Conservation (phyloP, 53 echinoderm and acorn worm species). For the Temnopleurus reevesii region DNA sequence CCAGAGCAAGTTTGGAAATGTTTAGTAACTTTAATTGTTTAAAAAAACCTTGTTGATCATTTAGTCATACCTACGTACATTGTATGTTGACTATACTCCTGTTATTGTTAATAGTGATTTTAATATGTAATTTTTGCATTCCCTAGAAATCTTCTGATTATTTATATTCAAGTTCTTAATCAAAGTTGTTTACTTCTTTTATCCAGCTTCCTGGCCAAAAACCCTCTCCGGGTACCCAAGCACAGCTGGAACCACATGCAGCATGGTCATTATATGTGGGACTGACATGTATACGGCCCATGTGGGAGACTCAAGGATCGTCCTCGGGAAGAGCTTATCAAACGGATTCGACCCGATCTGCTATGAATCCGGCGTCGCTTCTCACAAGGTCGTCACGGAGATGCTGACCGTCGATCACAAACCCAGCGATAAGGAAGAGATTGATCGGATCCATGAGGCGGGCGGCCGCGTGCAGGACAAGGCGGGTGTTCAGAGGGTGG, state of each 20-base stretch:
- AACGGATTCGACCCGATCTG: not conserved
- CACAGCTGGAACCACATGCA: conserved; percentile 92
- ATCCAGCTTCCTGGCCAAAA: conserved; percentile 75
- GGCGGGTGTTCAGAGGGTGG: conserved; percentile 89
- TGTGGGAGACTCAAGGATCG: conserved; percentile 90
- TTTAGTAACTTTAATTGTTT: too few species aligned
- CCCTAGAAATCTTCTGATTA: too few species aligned
- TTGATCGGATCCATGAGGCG: conserved; percentile 74
- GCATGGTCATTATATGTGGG: conserved; percentile 84
- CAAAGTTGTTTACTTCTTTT: too few species aligned
- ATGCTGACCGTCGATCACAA: conserved; percentile 90
- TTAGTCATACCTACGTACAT: too few species aligned
- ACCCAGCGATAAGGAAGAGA: conserved; percentile 63
- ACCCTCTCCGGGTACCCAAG: conserved; percentile 89
- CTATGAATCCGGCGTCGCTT: not conserved
- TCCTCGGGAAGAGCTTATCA: conserved; percentile 64
- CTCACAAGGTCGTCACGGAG: conserved; percentile 54
- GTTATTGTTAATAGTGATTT: too few species aligned
- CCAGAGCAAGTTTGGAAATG: too few species aligned
- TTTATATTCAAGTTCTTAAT: too few species aligned
- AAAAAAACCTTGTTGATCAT: too few species aligned
- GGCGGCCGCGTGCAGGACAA: conserved; percentile 88
- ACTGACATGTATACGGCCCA: conserved; percentile 87
- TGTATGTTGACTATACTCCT: too few species aligned
- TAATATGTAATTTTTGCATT: too few species aligned